phyloP scores from a whole-genome alignment of 2,797 vertebrate species.

The Enteromius fasciolatus region DNA sequence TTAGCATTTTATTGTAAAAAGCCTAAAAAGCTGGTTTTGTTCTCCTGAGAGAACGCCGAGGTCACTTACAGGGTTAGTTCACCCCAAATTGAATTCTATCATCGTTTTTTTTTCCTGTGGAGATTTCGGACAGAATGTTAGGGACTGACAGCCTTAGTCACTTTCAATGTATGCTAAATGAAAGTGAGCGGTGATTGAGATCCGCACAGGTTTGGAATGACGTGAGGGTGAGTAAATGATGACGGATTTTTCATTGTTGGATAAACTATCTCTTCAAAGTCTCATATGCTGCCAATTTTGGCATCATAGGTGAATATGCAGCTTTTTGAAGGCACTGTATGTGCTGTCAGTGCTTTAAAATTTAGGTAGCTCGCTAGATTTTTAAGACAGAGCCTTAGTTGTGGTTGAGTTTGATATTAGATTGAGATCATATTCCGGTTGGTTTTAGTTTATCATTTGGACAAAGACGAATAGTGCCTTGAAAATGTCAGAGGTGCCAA shows the following conservation, averaged over 20 bases:
- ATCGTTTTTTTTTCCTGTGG: not conserved
- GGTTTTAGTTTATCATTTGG: not conserved
- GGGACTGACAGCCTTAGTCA: not conserved
- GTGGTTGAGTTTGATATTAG: conserved; percentile 3
- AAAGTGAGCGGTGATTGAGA: not conserved
- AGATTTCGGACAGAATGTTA: not conserved
- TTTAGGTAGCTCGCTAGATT: not conserved
- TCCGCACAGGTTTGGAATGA: conserved; percentile 7
- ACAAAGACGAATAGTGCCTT: not conserved
- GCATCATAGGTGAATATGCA: not conserved
- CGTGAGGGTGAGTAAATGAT: not conserved
- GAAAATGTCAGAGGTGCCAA: conserved; percentile 3
- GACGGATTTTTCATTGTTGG: not conserved
- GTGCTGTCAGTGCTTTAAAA: not conserved
- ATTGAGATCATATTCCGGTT: not conserved
- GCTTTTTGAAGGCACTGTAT: not conserved
- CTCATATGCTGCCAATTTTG: not conserved
- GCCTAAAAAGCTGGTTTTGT: conserved; percentile 9
- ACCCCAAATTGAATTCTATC: not conserved
- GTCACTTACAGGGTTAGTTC: conserved; percentile 18
- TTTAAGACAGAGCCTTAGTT: not conserved
- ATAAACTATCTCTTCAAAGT: not conserved
- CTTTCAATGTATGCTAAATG: not conserved
- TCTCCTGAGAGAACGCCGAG: conserved; percentile 12
- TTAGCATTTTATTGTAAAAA: not conserved